Conservation (phyloP, 2,113 vertebrate genomes). For the Catharus minimus region DNA sequence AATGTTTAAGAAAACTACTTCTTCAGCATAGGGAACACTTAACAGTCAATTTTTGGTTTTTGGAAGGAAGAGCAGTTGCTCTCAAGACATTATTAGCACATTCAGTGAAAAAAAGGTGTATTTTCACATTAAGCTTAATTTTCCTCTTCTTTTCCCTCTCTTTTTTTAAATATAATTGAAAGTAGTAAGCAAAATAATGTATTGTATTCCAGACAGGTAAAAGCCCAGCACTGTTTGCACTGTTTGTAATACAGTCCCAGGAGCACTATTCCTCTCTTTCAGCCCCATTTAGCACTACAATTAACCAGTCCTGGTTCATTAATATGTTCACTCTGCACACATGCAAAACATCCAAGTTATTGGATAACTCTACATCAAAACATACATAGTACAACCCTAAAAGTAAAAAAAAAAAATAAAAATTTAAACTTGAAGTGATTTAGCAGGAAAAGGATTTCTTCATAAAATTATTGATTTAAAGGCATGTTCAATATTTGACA, state of each 20-base stretch:
- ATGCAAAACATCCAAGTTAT: neutral
- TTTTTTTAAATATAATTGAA: neutral
- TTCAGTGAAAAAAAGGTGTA: neutral
- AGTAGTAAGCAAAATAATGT: neutral
- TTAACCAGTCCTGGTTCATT: neutral
- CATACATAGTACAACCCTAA: neutral
- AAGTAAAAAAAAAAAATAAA: fast-evolving
- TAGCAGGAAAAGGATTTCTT: neutral
- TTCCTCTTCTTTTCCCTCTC: neutral
- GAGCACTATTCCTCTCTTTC: neutral
- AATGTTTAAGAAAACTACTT: neutral
- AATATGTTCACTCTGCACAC: neutral
- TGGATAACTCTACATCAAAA: neutral
- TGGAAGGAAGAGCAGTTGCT: neutral
- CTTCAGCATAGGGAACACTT: neutral
- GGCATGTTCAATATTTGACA: neutral
- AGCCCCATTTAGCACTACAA: neutral
- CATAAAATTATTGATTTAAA: neutral
- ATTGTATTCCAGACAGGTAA: neutral
- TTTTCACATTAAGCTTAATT: neutral
- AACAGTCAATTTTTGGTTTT: neutral
- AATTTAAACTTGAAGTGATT: neutral
- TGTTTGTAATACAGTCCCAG: neutral
- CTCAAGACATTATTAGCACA: neutral
- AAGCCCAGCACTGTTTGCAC: neutral